Conservation (phyloP, 2,888 invertebrate genomes). For the Saturnia pavonia region DNA sequence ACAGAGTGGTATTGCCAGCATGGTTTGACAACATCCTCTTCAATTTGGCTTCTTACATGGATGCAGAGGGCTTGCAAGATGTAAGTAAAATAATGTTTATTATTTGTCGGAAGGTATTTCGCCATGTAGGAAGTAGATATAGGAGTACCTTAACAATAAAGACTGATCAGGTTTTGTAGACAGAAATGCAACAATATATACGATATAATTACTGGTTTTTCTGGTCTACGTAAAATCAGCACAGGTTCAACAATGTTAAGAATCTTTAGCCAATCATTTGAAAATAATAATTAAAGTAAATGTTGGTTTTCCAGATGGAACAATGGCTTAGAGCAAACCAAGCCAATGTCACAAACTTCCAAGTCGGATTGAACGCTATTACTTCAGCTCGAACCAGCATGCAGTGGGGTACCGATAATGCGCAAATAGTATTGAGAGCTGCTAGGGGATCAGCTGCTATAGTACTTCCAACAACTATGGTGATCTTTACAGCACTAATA, state of each 20-base stretch:
- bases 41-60: conserved; percentile 59
- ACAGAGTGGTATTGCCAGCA: conserved; percentile 58
- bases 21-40: conserved; percentile 58
- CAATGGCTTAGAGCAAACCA: conserved; percentile 55
- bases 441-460: conserved; percentile 51
- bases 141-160: neutral
- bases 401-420: conserved; percentile 61
- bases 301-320: conserved; percentile 55
- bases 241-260: neutral
- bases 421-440: conserved; percentile 50
- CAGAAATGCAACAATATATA: neutral
- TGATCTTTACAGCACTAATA: conserved; percentile 48
- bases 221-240: neutral
- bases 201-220: neutral
- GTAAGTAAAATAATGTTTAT: conserved; percentile 48
- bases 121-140: neutral
- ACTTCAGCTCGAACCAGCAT: conserved; percentile 52
- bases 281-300: neutral
- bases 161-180: neutral
- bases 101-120: neutral
- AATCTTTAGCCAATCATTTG: too few relatives aligned
- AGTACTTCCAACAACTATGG: conserved; percentile 45
- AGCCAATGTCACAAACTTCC: conserved; percentile 49
- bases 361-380: conserved; percentile 53
- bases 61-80: conserved; percentile 60